phyloP scores from a whole-genome alignment of 1,140 invertebrate species.

The Solenopsis fugax region DNA sequence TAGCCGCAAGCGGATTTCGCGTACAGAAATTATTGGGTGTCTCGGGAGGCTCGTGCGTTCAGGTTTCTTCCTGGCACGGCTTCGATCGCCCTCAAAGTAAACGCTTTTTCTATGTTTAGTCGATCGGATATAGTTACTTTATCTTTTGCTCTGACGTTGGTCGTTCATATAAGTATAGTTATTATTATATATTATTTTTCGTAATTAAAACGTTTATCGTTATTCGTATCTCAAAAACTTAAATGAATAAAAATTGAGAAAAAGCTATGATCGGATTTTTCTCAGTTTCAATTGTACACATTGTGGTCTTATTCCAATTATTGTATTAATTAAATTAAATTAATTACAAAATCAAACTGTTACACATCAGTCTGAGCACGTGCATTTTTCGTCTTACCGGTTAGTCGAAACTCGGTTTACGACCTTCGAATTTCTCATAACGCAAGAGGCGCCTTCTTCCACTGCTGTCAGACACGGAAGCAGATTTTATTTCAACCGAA shows the following conservation, averaged over 20 bases:
- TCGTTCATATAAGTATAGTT: background rate
- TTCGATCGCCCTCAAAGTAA: constrained; percentile 43
- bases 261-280: too few species aligned
- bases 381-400: background rate
- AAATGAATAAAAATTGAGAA: too few species aligned
- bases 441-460: constrained; percentile 12
- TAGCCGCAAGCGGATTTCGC: constrained; percentile 57
- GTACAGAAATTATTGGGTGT: constrained; percentile 54
- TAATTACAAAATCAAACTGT: background rate
- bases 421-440: constrained; percentile 17
- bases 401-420: background rate
- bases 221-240: background rate
- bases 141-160: background rate
- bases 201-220: background rate
- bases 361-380: background rate
- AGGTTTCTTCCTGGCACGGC: constrained; percentile 29
- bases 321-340: background rate
- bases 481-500: constrained; percentile 75
- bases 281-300: too few species aligned
- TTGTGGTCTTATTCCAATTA: too few species aligned
- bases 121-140: constrained; percentile 9
- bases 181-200: background rate
- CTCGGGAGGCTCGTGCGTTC: constrained; percentile 44
- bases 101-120: constrained; percentile 25
- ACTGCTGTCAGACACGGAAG: constrained; percentile 26